Conservation (phyloP, 2,888 invertebrate species). For the Diadegma fenestrale region DNA sequence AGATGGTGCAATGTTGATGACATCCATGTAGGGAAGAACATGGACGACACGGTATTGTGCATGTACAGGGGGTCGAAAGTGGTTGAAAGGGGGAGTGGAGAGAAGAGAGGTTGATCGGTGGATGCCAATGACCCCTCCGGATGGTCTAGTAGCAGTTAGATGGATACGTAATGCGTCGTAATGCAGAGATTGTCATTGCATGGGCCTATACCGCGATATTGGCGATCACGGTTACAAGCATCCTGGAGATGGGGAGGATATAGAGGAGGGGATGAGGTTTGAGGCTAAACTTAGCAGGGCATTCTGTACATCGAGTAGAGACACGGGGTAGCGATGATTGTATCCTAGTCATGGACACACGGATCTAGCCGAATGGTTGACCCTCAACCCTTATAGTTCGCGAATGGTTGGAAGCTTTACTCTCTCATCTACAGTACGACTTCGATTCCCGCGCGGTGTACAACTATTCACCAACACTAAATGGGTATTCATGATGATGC, state of each 20-base stretch:
- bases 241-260: conserved; percentile 15
- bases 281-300: conserved; percentile 42
- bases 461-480: conserved; percentile 64
- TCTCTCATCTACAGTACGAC: conserved; percentile 20
- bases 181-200: conserved; percentile 48
- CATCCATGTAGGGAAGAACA: conserved; percentile 21
- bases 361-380: conserved; percentile 34
- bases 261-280: conserved; percentile 6
- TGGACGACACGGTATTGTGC: conserved; percentile 36
- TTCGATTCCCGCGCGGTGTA: conserved; percentile 41
- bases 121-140: conserved; percentile 32
- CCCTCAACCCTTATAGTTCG: conserved; percentile 7
- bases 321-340: conserved; percentile 54
- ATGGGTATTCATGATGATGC: conserved; percentile 71
- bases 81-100: not conserved
- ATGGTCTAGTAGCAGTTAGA: conserved; percentile 27
- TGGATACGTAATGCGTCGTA: conserved; percentile 53
- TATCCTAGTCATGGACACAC: conserved; percentile 48
- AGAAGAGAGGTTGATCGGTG: not conserved
- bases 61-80: conserved; percentile 25
- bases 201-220: conserved; percentile 41
- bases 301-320: conserved; percentile 16
- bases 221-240: conserved; percentile 55
- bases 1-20: conserved; percentile 35
- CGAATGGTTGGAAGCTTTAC: conserved; percentile 20